phyloP scores from a whole-genome alignment of 2,888 invertebrate species.

The Microctonus hyperodae region DNA sequence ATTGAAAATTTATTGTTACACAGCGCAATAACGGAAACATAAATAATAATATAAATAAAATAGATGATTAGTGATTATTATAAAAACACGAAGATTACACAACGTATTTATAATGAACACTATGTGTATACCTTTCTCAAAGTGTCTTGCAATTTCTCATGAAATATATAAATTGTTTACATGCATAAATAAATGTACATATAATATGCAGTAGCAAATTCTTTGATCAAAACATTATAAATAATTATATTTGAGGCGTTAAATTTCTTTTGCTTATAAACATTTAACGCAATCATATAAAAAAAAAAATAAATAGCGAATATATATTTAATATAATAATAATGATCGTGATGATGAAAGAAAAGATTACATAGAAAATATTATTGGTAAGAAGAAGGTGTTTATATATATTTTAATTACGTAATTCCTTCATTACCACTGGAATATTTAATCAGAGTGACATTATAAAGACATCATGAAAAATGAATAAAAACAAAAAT shows the following conservation, averaged over 20 bases:
- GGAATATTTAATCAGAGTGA: background rate
- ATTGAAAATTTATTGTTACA: background rate
- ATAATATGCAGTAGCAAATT: background rate
- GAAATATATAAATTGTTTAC: background rate
- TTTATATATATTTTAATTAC: too few species aligned
- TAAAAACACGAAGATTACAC: background rate
- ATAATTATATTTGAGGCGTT: background rate
- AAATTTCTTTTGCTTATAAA: background rate
- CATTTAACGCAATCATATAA: background rate
- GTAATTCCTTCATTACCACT: background rate
- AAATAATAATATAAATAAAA: background rate
- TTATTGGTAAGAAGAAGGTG: constrained; percentile 1
- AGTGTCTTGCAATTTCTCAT: background rate
- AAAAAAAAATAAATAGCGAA: background rate
- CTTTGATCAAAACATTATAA: background rate
- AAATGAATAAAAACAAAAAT: background rate
- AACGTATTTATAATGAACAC: background rate
- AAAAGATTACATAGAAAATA: constrained; percentile 3
- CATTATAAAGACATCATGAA: background rate
- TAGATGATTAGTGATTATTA: background rate
- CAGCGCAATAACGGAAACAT: background rate
- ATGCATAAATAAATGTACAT: background rate
- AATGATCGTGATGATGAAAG: constrained; percentile 7
- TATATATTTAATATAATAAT: background rate
- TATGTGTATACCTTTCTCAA: background rate